Percentiles rank a stretch among this genome's conserved stretches.
These are phyloP conservation scores for Sylvilagus floridanus DNA, from an alignment of 2,797 vertebrate species.

Conservation along the genomic window DNA sequence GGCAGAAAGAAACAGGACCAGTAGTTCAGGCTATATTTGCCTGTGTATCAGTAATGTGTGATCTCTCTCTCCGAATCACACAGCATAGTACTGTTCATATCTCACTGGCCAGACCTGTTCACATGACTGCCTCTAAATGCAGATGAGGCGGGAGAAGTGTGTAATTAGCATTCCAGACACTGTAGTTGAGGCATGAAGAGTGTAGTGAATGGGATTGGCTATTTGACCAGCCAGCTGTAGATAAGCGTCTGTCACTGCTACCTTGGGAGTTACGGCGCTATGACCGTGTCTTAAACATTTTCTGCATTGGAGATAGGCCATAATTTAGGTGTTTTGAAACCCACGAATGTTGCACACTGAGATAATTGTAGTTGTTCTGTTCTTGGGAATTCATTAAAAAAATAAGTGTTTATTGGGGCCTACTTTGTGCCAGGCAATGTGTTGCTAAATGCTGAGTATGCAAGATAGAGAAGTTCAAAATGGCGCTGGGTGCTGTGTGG, in stretches of 20 bases:
- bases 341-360: not conserved
- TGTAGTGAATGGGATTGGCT: not conserved
- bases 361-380: not conserved
- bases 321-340: not conserved
- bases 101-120: not conserved
- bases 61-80: not conserved
- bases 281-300: not conserved
- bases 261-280: not conserved
- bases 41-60: not conserved
- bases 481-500: not conserved
- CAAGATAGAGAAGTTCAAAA: not conserved
- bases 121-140: not conserved
- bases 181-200: not conserved
- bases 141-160: conserved; percentile 3
- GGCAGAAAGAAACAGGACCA: not conserved
- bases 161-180: not conserved
- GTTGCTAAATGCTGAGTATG: not conserved
- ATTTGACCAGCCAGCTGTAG: not conserved
- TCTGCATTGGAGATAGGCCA: not conserved
- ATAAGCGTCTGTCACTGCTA: too few species aligned
- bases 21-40: not conserved
- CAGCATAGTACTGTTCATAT: not conserved
- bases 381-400: not conserved
- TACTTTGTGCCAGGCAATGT: not conserved
- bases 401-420: not conserved